phyloP scores from a whole-genome alignment of 1,140 invertebrate genomes.

The Pseudobourletiella spinata region DNA sequence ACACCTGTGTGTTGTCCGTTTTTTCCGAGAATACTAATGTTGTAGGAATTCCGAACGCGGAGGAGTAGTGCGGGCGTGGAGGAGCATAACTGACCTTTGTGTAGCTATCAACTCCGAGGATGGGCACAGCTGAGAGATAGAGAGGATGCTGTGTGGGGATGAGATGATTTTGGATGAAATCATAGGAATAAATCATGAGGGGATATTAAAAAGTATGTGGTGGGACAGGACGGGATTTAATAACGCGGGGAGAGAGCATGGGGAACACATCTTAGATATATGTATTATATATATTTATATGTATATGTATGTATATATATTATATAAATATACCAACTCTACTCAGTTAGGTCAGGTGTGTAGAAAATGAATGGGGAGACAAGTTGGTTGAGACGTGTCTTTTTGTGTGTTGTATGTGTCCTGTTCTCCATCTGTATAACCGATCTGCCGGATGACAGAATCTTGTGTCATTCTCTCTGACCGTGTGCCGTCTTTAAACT shows the following conservation, averaged over 20 bases:
- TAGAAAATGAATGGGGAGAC: slow-evolving; percentile 2
- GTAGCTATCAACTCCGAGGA: too few relatives aligned
- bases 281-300: slow-evolving; percentile 9
- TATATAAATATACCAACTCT: background rate
- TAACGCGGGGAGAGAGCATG: too few relatives aligned
- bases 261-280: too few relatives aligned
- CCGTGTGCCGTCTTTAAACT: slow-evolving; percentile 28
- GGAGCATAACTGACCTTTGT: too few relatives aligned
- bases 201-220: too few relatives aligned
- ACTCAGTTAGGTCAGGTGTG: background rate
- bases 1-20: slow-evolving; percentile 13
- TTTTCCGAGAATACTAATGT: slow-evolving; percentile 17
- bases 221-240: too few relatives aligned
- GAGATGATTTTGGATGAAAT: too few relatives aligned
- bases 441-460: slow-evolving; percentile 34
- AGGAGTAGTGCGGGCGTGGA: too few relatives aligned
- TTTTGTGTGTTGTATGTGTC: slow-evolving; percentile 27
- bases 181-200: too few relatives aligned
- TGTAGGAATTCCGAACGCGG: too few relatives aligned
- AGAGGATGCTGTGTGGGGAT: too few relatives aligned
- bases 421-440: slow-evolving; percentile 34
- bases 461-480: slow-evolving; percentile 29
- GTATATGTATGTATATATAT: background rate
- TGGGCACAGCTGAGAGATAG: too few relatives aligned
- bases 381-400: slow-evolving; percentile 4